These are phyloP conservation scores for Diogma glabrata DNA, from an alignment of 2,888 invertebrate species.

Conservation along the genomic window DNA sequence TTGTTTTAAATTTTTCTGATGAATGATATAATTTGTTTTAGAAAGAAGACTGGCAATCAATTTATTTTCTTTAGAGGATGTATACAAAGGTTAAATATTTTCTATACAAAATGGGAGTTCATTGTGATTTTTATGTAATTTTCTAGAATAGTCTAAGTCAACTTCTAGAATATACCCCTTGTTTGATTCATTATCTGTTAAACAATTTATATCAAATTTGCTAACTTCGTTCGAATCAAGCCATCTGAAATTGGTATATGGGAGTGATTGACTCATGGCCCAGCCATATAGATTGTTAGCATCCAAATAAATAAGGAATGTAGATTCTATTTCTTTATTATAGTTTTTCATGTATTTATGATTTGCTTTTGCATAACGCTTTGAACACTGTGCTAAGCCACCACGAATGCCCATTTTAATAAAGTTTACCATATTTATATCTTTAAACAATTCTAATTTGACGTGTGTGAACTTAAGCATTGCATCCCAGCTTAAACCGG, in stretches of 20 bases:
- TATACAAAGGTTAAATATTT: constrained; percentile 17
- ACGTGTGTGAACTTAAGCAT: no score
- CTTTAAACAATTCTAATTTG: constrained; percentile 13
- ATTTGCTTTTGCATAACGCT: constrained; percentile 12
- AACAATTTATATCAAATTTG: constrained; percentile 13
- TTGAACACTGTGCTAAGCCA: constrained; percentile 13
- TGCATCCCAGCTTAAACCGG: no score
- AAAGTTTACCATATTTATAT: constrained; percentile 13
- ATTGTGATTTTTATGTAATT: background rate
- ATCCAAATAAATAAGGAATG: constrained; percentile 17
- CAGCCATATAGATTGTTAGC: constrained; percentile 21
- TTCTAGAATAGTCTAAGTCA: background rate
- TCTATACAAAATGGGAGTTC: background rate
- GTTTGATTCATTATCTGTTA: background rate
- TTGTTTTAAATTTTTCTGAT: no score
- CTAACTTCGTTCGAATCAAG: constrained; percentile 9
- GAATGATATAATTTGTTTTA: no score
- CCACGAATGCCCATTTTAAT: constrained; percentile 12
- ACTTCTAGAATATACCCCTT: background rate
- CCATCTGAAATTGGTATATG: constrained; percentile 22
- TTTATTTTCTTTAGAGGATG: constrained; percentile 28
- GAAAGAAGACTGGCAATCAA: no score
- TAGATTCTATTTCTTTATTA: constrained; percentile 1
- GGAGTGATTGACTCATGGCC: constrained; percentile 22
- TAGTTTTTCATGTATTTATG: constrained; percentile 9